A percentile compares a stretch with the other conserved stretches of the same genome.
Evolutionary conservation across 2,797 vertebrate genomes (phyloP).

Genomic region (Myotis findleyi): DNA sequence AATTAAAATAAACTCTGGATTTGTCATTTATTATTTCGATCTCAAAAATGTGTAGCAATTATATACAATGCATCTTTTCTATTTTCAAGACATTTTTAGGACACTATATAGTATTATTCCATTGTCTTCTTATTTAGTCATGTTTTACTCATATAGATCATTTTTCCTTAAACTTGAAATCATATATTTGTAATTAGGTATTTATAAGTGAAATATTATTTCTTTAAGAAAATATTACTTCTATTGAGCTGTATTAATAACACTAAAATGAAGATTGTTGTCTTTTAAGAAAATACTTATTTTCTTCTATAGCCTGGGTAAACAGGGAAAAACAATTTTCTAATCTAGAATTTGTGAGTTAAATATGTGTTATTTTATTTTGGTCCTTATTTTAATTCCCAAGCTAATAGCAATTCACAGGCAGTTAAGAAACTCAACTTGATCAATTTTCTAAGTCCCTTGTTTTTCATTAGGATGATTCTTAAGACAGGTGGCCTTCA

Average conservation of each 20-base stretch:
- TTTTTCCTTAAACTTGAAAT: conserved; percentile 39
- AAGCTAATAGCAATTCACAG: conserved; percentile 78
- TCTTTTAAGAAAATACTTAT: conserved; percentile 13
- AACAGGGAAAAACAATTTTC: neutral
- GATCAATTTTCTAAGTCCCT: conserved; percentile 76
- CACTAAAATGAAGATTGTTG: conserved; percentile 33
- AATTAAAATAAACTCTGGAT: neutral
- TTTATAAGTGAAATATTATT: conserved; percentile 16
- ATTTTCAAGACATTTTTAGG: conserved; percentile 32
- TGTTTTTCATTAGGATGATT: conserved; percentile 78
- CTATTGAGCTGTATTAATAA: neutral
- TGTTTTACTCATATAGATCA: neutral
- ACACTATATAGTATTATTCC: neutral
- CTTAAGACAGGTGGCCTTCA: conserved; percentile 80
- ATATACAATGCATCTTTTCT: neutral
- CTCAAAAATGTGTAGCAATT: neutral
- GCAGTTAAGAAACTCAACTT: conserved; percentile 75
- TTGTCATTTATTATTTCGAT: conserved; percentile 14
- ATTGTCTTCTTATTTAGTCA: neutral
- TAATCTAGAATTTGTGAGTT: neutral
- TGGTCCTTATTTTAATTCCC: conserved; percentile 50
- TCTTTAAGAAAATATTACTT: conserved; percentile 51
- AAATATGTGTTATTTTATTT: conserved; percentile 3
- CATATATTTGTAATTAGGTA: neutral
- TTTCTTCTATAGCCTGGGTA: neutral